Evolutionary conservation across 1,140 invertebrate species (phyloP).

Genomic region (Muscidifurax raptorellus): DNA sequence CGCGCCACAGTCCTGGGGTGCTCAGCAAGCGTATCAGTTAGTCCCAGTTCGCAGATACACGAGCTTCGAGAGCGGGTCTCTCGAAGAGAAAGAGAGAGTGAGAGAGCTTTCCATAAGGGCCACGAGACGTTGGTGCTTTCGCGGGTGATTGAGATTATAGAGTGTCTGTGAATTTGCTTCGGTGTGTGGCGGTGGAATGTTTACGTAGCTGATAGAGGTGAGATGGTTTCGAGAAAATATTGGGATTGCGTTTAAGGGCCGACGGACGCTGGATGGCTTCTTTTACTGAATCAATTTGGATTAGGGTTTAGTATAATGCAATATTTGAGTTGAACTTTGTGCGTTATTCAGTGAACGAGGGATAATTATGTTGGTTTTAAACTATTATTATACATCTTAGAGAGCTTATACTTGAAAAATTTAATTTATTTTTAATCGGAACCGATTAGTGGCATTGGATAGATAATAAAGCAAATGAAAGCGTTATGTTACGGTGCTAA

Average conservation of each 20-base stretch:
- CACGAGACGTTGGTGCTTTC: background rate
- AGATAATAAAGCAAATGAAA: too few species aligned
- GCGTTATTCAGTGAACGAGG: too few species aligned
- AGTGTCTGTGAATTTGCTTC: background rate
- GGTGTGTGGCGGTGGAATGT: background rate
- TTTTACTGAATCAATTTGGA: background rate
- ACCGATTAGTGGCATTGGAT: too few species aligned
- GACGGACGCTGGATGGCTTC: background rate
- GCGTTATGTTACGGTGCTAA: too few species aligned
- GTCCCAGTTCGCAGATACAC: slow-evolving; percentile 28
- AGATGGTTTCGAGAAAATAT: background rate
- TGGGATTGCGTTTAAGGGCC: background rate
- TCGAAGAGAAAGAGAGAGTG: background rate
- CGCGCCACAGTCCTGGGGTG: slow-evolving; percentile 43
- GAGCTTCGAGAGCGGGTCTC: slow-evolving; percentile 14
- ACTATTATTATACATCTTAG: too few species aligned
- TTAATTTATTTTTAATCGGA: too few species aligned
- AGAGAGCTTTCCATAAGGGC: background rate
- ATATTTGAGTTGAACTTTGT: background rate
- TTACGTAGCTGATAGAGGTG: background rate
- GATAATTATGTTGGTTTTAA: too few species aligned
- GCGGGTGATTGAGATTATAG: background rate
- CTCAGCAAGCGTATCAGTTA: slow-evolving; percentile 9
- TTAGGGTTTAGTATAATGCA: background rate
- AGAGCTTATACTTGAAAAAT: too few species aligned